Conservation (phyloP, 2,113 vertebrate species). For the Rhabdornis inornatus region DNA sequence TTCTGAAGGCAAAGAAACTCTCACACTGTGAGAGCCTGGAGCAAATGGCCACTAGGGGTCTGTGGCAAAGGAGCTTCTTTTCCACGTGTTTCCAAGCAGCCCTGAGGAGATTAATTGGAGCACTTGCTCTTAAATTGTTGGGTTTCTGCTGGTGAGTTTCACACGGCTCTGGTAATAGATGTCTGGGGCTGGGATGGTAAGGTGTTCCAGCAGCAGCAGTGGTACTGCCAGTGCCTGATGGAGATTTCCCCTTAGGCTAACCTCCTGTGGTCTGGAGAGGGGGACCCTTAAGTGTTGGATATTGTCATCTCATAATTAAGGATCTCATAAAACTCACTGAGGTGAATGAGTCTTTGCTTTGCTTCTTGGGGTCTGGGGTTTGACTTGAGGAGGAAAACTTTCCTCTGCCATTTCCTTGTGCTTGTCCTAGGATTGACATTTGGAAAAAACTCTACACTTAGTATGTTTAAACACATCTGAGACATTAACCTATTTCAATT, state of each 20-base stretch:
- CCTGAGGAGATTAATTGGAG: neutral
- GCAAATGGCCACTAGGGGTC: neutral
- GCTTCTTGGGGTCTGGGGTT: neutral
- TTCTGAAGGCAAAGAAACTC: neutral
- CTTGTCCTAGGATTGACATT: neutral
- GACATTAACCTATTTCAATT: neutral
- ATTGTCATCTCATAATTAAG: neutral
- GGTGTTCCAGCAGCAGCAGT: neutral
- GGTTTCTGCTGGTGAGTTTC: neutral
- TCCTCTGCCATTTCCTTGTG: neutral
- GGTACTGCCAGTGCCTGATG: neutral
- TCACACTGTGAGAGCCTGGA: neutral
- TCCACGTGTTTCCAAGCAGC: accelerated
- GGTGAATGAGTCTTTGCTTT: neutral
- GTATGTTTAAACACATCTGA: neutral
- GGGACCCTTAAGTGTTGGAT: neutral
- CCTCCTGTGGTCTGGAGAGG: neutral
- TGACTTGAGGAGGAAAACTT: neutral
- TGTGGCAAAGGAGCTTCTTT: neutral
- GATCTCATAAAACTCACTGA: neutral
- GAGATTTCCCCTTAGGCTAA: neutral
- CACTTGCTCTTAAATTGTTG: accelerated
- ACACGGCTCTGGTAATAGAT: accelerated
- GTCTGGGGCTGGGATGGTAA: neutral
- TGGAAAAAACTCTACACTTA: neutral